A percentile compares a stretch with the other conserved stretches of the same genome.
phyloP scores from a whole-genome alignment of 37 sponge, comb jelly and placozoan genomes.

The Mnemiopsis leidyi region DNA sequence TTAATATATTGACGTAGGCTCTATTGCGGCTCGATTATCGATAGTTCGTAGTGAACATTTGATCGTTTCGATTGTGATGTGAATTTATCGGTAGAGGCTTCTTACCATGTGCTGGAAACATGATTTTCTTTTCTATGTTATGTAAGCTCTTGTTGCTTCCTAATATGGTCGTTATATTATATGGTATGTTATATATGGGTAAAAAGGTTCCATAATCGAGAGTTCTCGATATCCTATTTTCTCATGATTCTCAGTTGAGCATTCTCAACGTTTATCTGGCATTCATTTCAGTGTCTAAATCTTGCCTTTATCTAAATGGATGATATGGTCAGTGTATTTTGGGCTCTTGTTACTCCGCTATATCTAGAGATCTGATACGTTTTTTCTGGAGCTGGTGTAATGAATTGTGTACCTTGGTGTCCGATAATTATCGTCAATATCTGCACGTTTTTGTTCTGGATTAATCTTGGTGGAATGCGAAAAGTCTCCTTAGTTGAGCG shows the following conservation, averaged over 20 bases:
- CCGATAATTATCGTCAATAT: neutral
- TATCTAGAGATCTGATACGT: neutral
- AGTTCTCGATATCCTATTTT: neutral
- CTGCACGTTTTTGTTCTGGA: conserved; percentile 31
- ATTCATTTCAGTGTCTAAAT: neutral
- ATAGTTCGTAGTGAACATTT: no score
- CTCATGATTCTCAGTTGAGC: neutral
- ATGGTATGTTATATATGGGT: conserved; percentile 37
- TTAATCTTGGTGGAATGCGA: conserved; percentile 38
- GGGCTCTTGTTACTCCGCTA: neutral
- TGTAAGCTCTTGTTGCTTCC: conserved; percentile 3
- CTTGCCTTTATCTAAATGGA: neutral
- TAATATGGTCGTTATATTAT: neutral
- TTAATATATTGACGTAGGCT: no score
- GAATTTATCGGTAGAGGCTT: neutral
- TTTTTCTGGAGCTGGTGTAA: neutral
- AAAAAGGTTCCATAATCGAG: neutral
- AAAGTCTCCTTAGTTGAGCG: conserved; percentile 6
- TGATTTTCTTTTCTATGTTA: neutral
- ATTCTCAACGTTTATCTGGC: neutral
- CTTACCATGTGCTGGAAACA: neutral
- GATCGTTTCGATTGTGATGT: neutral
- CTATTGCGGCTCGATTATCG: no score
- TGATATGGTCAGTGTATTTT: neutral
- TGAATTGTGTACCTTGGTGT: conserved; percentile 24